phyloP scores from a whole-genome alignment of 2,888 invertebrate genomes.

The Lithophane semibrunnea region DNA sequence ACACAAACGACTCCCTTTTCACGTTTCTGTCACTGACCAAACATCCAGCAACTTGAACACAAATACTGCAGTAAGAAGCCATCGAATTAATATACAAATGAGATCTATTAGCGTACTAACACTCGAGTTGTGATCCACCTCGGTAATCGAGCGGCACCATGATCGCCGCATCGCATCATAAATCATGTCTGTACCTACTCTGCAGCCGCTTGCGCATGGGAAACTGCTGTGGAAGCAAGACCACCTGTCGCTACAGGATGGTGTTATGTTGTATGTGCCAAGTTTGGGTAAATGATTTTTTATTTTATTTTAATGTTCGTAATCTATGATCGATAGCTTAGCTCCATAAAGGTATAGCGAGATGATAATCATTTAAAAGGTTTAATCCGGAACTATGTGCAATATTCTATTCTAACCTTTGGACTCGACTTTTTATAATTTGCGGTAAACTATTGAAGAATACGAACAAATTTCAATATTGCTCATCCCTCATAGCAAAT shows the following conservation, averaged over 20 bases:
- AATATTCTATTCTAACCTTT: too few relatives aligned
- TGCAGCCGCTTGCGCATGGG: constrained; percentile 45
- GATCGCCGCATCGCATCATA: constrained; percentile 35
- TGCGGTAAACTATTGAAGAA: too few relatives aligned
- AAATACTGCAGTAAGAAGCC: not conserved
- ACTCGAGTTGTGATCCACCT: constrained; percentile 8
- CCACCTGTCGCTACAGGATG: constrained; percentile 62
- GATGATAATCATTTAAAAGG: too few relatives aligned
- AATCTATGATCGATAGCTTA: not conserved
- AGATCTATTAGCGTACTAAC: constrained; percentile 11
- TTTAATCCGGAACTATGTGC: too few relatives aligned
- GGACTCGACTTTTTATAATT: too few relatives aligned
- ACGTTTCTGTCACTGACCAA: not conserved
- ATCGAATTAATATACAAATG: constrained; percentile 31
- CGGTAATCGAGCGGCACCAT: constrained; percentile 34
- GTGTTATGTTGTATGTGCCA: constrained; percentile 16
- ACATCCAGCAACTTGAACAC: not conserved
- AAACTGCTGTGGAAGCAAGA: constrained; percentile 57
- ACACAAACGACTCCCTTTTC: not conserved
- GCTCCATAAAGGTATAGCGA: too few relatives aligned
- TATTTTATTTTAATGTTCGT: not conserved
- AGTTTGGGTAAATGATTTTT: not conserved
- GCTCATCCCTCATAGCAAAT: too few relatives aligned
- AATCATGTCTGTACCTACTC: constrained; percentile 44
- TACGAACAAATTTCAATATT: too few relatives aligned